Conservation (phyloP, 1,140 invertebrate genomes). For the Zaprionus vittiger region DNA sequence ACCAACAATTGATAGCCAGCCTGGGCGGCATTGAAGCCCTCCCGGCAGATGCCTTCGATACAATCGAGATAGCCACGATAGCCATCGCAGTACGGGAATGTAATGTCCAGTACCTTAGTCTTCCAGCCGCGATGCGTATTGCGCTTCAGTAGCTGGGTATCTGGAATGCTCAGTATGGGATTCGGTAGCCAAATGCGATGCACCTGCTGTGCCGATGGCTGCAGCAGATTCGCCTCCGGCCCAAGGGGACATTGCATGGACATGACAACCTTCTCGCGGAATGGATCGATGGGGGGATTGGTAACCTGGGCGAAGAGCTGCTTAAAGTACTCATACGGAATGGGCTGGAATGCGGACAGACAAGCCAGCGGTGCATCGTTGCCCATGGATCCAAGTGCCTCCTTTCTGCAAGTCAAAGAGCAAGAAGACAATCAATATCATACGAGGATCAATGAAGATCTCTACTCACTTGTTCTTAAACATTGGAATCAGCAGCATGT, state of each 20-base stretch:
- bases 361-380: slow-evolving; percentile 99
- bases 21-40: slow-evolving; percentile 92
- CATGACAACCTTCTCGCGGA: slow-evolving; percentile 99
- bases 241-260: slow-evolving; percentile 96
- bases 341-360: slow-evolving; percentile 96
- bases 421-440: neutral
- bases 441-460: neutral
- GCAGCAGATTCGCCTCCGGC: slow-evolving; percentile 97
- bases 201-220: slow-evolving; percentile 95
- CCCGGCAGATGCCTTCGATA: slow-evolving; percentile 91
- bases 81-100: slow-evolving; percentile 91
- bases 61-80: slow-evolving; percentile 90
- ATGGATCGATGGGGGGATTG: slow-evolving; percentile 99
- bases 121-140: slow-evolving; percentile 96
- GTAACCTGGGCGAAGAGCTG: slow-evolving; percentile 99
- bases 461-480: slow-evolving; percentile 91
- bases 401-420: slow-evolving; percentile 90
- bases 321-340: slow-evolving; percentile 99
- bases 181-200: slow-evolving; percentile 96
- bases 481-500: slow-evolving; percentile 97
- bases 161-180: slow-evolving; percentile 96
- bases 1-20: slow-evolving; percentile 94
- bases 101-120: slow-evolving; percentile 95
- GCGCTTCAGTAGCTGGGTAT: slow-evolving; percentile 94
- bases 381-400: slow-evolving; percentile 99